A percentile compares a stretch with the other conserved stretches of the same genome.
These are phyloP conservation scores for Protobothrops flavoviridis DNA, from an alignment of 2,113 vertebrate species.

Conservation along the genomic window DNA sequence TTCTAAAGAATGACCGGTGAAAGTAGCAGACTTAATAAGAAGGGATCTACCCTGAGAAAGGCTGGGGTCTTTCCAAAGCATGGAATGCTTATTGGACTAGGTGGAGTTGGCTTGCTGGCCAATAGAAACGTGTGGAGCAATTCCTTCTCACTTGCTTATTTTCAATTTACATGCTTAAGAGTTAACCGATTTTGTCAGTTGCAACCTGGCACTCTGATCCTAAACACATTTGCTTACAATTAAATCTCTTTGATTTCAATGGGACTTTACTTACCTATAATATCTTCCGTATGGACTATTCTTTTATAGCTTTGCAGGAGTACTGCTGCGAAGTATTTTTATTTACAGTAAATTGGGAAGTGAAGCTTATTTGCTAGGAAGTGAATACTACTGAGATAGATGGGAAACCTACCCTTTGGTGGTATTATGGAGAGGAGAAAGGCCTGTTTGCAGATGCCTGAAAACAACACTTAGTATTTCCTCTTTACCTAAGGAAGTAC, in stretches of 20 bases:
- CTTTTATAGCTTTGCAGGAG: neutral
- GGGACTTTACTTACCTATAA: neutral
- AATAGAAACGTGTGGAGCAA: neutral
- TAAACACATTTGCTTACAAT: conserved; percentile 2
- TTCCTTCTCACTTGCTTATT: neutral
- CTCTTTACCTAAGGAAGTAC: neutral
- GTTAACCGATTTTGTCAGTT: neutral
- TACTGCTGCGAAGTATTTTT: neutral
- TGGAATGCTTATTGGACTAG: neutral
- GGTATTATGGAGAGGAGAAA: neutral
- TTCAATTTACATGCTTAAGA: neutral
- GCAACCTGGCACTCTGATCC: neutral
- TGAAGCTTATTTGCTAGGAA: neutral
- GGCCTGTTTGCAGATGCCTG: no score
- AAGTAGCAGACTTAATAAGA: neutral
- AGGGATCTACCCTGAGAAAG: neutral
- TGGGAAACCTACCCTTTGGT: neutral
- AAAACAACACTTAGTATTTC: neutral
- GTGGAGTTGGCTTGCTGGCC: neutral
- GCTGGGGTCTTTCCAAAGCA: neutral
- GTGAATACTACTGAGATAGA: neutral
- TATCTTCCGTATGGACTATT: neutral
- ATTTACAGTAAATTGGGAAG: neutral
- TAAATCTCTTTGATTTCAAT: neutral
- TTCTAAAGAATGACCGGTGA: neutral